Conservation (phyloP, 2,888 invertebrate species). For the Oligia strigilis region DNA sequence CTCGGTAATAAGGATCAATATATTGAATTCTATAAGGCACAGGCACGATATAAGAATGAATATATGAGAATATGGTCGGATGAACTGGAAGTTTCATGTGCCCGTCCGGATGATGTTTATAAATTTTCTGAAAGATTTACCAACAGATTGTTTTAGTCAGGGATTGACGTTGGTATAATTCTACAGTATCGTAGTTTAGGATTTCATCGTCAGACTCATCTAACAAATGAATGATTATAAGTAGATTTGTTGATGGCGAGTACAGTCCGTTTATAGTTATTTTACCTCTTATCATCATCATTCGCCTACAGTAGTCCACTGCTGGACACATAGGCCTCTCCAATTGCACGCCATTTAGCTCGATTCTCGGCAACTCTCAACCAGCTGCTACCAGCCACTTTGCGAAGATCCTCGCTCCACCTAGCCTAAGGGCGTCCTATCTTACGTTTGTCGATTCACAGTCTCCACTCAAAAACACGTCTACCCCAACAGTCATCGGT, state of each 20-base stretch:
- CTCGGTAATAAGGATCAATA: not conserved
- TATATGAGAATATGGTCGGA: not conserved
- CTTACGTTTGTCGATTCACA: not conserved
- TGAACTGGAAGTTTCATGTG: not conserved
- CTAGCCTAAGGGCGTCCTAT: not conserved
- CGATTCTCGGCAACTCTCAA: too few species aligned
- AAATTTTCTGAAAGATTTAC: not conserved
- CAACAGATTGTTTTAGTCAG: too few species aligned
- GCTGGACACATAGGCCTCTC: too few species aligned
- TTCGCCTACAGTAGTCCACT: too few species aligned
- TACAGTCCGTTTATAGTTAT: too few species aligned
- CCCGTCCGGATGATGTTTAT: not conserved
- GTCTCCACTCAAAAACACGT: not conserved
- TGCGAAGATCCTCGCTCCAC: not conserved
- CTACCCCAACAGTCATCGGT: not conserved
- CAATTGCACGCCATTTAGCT: too few species aligned
- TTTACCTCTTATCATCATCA: not conserved
- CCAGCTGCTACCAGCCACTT: too few species aligned
- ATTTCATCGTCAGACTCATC: too few species aligned
- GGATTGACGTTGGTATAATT: not conserved
- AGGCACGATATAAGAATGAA: not conserved
- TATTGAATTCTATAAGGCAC: not conserved
- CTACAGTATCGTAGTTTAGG: not conserved
- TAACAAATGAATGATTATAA: too few species aligned
- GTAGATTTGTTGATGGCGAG: too few species aligned